Evolutionary conservation across 2,888 invertebrate genomes (phyloP), one percentile per base, ranked within the genome.

Genomic region (Troides helena): DNA sequence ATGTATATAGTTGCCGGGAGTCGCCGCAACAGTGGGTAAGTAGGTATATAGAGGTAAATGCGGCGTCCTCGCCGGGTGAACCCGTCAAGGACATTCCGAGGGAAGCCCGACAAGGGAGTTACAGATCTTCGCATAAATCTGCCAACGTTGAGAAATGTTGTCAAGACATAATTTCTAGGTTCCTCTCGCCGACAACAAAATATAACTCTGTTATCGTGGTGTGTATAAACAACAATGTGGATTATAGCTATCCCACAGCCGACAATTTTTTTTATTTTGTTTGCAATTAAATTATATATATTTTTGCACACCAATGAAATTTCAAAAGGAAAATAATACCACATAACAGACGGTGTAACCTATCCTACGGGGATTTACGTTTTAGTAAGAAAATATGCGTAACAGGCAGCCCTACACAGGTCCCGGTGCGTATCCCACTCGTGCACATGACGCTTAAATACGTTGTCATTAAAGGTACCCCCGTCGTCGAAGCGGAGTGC

Each of bases 31-130:
- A 50, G 62, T 62, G 25, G 62, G 62, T 62, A 80, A 82, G 81
- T 84, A 84, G 74, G 82, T 85, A 74, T 70, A 74, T 75, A 73
- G 71, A 75, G 72, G 74, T 74, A 84, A 85, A 84, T 81, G 80
- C 78, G 80, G 78, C 81, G 81, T 79, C 78, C 83, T 81, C 80
- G 80, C 81, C 81, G 85, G 83, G 79, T 84, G 85, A 86, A 82
- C 85, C 76, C 80, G 77, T 81, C 74, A 87, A 85, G 87, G 87
- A 83, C 85, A 83, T 76, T 80, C 74, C 75, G 81, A 84, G 83
- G 85, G 80, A 87, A 85, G 71, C 83, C 83, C 81, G 76, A 75
- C 79, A 79, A 80, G 83, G 84, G 80, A 79, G 82, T 83, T 80
- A 81, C 80, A 83, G 82, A 83, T 81, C 79, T 84, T 79, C 79